Evolutionary conservation across 2,113 vertebrate genomes (phyloP).

Genomic region (Loxodonta africana): DNA sequence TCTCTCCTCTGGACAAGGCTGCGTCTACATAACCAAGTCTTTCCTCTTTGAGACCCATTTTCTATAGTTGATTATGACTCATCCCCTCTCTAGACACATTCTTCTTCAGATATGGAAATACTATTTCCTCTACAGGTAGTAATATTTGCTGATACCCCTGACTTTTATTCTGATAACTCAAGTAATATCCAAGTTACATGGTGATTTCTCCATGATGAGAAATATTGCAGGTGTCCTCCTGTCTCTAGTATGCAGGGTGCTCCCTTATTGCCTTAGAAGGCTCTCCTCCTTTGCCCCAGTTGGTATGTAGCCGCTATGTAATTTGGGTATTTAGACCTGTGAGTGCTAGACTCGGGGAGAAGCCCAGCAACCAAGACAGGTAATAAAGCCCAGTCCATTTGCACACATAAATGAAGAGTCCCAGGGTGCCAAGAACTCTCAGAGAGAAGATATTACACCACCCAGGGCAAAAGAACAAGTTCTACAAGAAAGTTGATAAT

Average conservation of each 20-base stretch:
- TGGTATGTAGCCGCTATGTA: background rate
- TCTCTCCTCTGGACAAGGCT: background rate
- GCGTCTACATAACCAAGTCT: too few relatives aligned
- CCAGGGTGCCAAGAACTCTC: background rate
- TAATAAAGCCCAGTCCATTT: background rate
- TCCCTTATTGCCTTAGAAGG: background rate
- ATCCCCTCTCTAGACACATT: background rate
- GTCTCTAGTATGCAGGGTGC: too few relatives aligned
- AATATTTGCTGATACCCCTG: background rate
- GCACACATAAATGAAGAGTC: background rate
- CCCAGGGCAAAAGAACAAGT: background rate
- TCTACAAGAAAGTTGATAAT: background rate
- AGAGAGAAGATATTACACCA: background rate
- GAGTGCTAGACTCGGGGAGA: background rate
- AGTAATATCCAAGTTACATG: background rate
- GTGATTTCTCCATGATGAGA: background rate
- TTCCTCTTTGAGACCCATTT: background rate
- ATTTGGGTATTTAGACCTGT: background rate
- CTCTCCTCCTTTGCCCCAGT: background rate
- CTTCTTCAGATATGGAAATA: background rate
- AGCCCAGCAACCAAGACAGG: background rate
- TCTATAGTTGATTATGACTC: background rate
- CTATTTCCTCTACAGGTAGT: background rate
- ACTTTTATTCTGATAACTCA: too few relatives aligned
- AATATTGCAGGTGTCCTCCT: background rate